phyloP scores from a whole-genome alignment of 2,113 vertebrate species.

The Balaenoptera acutorostrata region DNA sequence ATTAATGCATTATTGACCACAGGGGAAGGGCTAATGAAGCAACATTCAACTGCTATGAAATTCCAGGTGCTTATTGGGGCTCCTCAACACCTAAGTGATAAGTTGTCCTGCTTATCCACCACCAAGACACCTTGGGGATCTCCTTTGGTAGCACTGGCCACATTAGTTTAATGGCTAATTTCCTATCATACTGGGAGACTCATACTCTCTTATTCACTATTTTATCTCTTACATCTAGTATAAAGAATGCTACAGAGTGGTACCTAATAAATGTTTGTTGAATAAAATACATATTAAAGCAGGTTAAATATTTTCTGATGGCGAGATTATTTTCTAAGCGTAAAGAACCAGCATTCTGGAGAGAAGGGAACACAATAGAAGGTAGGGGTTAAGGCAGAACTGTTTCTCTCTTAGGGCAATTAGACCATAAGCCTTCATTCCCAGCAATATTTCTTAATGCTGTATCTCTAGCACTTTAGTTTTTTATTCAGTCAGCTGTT shows the following conservation, averaged over 20 bases:
- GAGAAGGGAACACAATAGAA: neutral
- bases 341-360: neutral
- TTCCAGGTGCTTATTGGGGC: neutral
- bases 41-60: neutral
- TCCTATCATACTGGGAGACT: neutral
- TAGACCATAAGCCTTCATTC: neutral
- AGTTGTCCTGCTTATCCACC: neutral
- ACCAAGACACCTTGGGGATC: neutral
- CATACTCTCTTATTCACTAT: neutral
- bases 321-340: neutral
- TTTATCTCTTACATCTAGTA: neutral
- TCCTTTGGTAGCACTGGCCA: neutral
- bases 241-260: neutral
- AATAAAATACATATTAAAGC: conserved; percentile 5
- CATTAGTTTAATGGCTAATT: neutral
- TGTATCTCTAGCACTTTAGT: neutral
- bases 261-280: neutral
- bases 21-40: neutral
- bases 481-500: neutral
- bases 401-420: neutral
- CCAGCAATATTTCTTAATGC: neutral
- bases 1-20: neutral
- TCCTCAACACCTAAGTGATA: neutral
- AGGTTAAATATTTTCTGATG: neutral
- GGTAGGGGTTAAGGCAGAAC: neutral